Base-by-base conservation (phyloP, 1,140 invertebrate species). In the Heliconius hewitsoni region DNA sequence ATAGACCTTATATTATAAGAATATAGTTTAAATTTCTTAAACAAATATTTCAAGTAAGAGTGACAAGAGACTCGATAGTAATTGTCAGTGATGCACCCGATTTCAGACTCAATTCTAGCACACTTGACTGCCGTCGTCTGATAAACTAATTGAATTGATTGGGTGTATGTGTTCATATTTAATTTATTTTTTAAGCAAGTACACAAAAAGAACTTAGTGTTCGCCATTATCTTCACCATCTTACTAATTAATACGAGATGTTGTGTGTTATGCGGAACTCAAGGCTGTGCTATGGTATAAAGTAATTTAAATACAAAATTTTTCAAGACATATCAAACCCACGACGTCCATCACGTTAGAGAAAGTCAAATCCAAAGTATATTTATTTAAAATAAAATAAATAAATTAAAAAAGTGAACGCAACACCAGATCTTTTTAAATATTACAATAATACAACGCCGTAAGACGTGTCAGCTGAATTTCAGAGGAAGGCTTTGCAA, bases 31-130 rank as follows among this genome's bases (percentile, higher is more conserved):
- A 71, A 37, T n/a, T 9, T 16, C 37, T 19, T 18, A 19, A 71
- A 71, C 30, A 71, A 18, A 19, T 71, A 71, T 19, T 27, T 39
- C 30, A 37, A 71, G 71, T 71, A 71, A 71, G 71, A 71, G 71
- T 71, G 71, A 71, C 71, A 71, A 19, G 71, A 39, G 71, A 71
- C 18, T 72, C 34, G 23, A 39, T 72, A 42, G 71, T 72, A 72
- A 72, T 72, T 72, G 71, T 72, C 71, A 72, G 71, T 39, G 71
- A 72, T 72, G 71, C 71, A 72, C 71, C 19, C 71, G 71, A 72
- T 72, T 39, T 23, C 71, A 42, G 37, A 72, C 71, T 72, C 71
- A 72, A 72, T 72, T 72, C 71, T 19, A 72, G 71, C 1, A 72
- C 71, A 72, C 71, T 72, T 42, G 71, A 72, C 71, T 72, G 37